These are phyloP conservation scores for Microplitis mediator DNA, from an alignment of 1,140 invertebrate genomes.

Conservation along the genomic window DNA sequence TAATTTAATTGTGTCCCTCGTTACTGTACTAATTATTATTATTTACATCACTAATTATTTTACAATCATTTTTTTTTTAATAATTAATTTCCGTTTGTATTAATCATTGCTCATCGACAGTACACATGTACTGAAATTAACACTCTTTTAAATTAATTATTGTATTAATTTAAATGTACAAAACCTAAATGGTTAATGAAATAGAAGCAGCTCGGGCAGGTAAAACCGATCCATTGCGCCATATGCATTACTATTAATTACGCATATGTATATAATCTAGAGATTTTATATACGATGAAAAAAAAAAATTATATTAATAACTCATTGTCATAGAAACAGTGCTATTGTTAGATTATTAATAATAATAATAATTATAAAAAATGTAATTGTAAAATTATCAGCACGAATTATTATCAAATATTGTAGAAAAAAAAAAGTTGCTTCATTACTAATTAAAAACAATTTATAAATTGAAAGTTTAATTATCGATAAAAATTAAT, in stretches of 20 bases:
- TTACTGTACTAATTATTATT: too few species aligned
- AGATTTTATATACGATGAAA: slow-evolving; percentile 14
- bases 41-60: too few species aligned
- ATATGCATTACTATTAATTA: slow-evolving; percentile 43
- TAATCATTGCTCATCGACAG: too few species aligned
- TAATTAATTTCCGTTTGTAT: too few species aligned
- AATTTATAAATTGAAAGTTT: too few species aligned
- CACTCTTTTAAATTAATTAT: neutral
- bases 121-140: neutral
- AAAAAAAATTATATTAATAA: slow-evolving; percentile 26
- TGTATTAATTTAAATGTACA: slow-evolving; percentile 2
- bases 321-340: slow-evolving; percentile 43
- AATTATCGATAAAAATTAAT: too few species aligned
- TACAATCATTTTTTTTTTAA: too few species aligned
- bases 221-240: slow-evolving; percentile 46
- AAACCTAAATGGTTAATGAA: slow-evolving; percentile 33
- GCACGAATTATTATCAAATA: neutral
- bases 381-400: neutral
- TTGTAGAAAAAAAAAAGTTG: too few species aligned
- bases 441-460: too few species aligned
- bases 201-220: slow-evolving; percentile 54
- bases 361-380: neutral
- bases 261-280: slow-evolving; percentile 40
- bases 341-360: slow-evolving; percentile 29
- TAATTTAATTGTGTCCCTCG: too few species aligned